Base-by-base conservation (phyloP, 1,140 invertebrate species). In the Polyergus mexicanus region DNA sequence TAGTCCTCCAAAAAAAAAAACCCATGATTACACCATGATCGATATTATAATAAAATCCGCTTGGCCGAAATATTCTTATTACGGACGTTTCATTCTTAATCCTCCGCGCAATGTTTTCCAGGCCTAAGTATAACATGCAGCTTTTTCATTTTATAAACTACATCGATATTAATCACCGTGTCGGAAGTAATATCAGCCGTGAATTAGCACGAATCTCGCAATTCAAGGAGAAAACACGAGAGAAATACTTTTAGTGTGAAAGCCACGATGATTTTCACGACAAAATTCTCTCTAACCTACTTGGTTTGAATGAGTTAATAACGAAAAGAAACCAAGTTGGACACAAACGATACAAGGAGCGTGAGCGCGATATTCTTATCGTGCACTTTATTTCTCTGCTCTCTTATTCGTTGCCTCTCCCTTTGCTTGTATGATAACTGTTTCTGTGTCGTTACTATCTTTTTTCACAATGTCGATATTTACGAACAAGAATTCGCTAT, bases 281-380 rank as follows among this genome's bases (percentile, higher is more conserved):
- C 51, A 22, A 35, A n/a, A 32, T 74, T 35, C 7, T 74, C n/a
- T 35, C n/a, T 7, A 16, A 16, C 3, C 22, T 47, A 54, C 25
- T 74, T 41, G 47, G 16, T 16, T 47, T 54, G 47, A n/a, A 19
- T 1, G n/a, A 74, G 71, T 74, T 74, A 74, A 74, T 74, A 56
- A 38, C 3, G 7, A 56, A 74, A 19, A 74, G n/a, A 74, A 56
- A 54, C 47, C 47, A 72, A 72, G 19, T 35, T 72, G 5, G 28
- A 54, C 16, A 16, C 1, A 56, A 72, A 35, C 16, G n/a, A 54
- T 11, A 6, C 10, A 28, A 35, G 1, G 25, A 8, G n/a, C 38
- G 35, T 3, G 68, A 56, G 47, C 51, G 11, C 8, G 38, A 74
- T 74, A 35, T 16, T 74, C 32, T 56, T 54, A 56, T 56, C 7